Evolutionary conservation across 2,888 invertebrate species (phyloP).

Genomic region (Caenorhabditis panamensis): DNA sequence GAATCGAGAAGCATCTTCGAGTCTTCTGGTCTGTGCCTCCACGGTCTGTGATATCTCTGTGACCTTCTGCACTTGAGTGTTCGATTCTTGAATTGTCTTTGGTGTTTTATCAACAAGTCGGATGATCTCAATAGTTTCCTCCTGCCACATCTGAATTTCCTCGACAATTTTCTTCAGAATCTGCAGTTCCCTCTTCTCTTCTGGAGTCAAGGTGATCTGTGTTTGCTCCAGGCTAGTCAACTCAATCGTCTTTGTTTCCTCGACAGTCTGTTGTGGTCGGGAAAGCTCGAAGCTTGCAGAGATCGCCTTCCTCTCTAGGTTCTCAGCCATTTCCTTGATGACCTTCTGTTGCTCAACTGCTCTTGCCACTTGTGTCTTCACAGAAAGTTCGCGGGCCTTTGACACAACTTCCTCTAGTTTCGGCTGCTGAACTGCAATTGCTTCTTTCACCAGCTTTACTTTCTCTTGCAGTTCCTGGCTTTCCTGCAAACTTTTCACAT

Average conservation of each 20-base stretch:
- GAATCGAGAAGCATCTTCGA: slow-evolving; percentile 53
- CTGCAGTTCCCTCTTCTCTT: slow-evolving; percentile 60
- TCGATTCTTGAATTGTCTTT: slow-evolving; percentile 50
- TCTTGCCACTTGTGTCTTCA: slow-evolving; percentile 47
- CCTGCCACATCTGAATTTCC: slow-evolving; percentile 68
- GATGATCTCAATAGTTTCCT: slow-evolving; percentile 64
- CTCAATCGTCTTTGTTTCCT: slow-evolving; percentile 61
- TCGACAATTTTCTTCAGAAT: slow-evolving; percentile 62
- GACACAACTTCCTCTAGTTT: slow-evolving; percentile 58
- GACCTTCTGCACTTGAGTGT: slow-evolving; percentile 47
- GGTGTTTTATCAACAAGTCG: slow-evolving; percentile 39
- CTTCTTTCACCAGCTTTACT: slow-evolving; percentile 58
- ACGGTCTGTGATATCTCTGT: slow-evolving; percentile 55
- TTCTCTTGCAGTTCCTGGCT: slow-evolving; percentile 61
- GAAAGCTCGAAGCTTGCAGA: slow-evolving; percentile 55
- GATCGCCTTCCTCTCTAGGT: slow-evolving; percentile 55
- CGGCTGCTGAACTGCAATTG: slow-evolving; percentile 60
- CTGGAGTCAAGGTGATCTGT: slow-evolving; percentile 52
- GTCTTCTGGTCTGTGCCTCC: slow-evolving; percentile 48
- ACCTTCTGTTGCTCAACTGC: slow-evolving; percentile 58
- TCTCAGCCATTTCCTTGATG: slow-evolving; percentile 59
- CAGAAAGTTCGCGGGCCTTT: slow-evolving; percentile 47
- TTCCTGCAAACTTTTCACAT: slow-evolving; percentile 18
- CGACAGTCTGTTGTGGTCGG: slow-evolving; percentile 42
- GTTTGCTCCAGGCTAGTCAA: slow-evolving; percentile 48